Evolutionary conservation across 2,797 vertebrate species (phyloP), one percentile per base, ranked within the genome.

Genomic region (Danio albolineatus): DNA sequence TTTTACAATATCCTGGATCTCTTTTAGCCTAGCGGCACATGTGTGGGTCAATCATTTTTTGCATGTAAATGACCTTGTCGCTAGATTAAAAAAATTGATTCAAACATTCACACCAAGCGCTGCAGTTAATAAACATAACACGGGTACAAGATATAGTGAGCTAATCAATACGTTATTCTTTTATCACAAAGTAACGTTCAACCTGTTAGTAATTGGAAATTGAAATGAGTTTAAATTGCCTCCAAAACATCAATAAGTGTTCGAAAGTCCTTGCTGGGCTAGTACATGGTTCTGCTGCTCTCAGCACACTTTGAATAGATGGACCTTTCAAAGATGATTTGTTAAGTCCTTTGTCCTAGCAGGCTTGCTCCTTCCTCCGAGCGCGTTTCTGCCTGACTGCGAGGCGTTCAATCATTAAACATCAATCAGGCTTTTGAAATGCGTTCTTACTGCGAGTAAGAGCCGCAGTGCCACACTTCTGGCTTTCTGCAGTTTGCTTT

Each of bases 271-370:
- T 82, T 84, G 83, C 48, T 4, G 85, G 81, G 86, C 86, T 73
- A 79, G 79, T 64, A 73, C 74, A 87, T 82, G 66, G 82, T 78
- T 85, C 86, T 88, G 89, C 87, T 86, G 85, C 80, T 73, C 87
- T 87, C 86, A 89, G 89, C 88, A 86, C 80, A 81, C 85, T 87
- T 86, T 85, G 81, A 73, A 49, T 83, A 80, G 87, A 91, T 86
- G 49, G 87, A 90, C 87, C 88, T 89, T 88, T 90, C 87, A 87
- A 62, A 80, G 60, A 86, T 85, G 87, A 91, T 91, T 92, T 88
- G 81, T 87, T 83, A 76, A 62, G 71, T 85, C 49, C 48, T 82
- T 86, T 88, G 84, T 73, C 84, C 82, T 67, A 49, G 69, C 49
- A 74, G 73, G 38, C 70, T 17, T 12, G 73, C 14, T 83, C 84